A percentile compares a stretch with the other conserved stretches of the same genome.
phyloP scores from a whole-genome alignment of 2,113 vertebrate genomes.

The Monarcha castaneiventris region DNA sequence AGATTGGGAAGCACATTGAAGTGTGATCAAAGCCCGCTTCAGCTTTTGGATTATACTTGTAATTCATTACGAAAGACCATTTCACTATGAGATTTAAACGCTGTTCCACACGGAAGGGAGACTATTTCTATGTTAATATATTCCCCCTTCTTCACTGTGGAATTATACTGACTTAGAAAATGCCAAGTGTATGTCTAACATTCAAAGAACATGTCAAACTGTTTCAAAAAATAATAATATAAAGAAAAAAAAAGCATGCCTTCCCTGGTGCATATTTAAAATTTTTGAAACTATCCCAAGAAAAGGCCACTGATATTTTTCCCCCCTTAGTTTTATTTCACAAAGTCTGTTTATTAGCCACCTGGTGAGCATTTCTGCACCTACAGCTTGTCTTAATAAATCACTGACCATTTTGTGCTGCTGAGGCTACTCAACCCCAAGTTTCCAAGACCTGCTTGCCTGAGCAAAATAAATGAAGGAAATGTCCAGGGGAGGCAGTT shows the following conservation, averaged over 20 bases:
- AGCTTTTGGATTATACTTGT: background rate
- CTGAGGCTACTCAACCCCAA: background rate
- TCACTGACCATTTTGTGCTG: slow-evolving; percentile 36
- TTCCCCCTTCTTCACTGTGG: background rate
- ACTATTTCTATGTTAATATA: background rate
- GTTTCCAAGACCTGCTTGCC: background rate
- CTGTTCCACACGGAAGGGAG: background rate
- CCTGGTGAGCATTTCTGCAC: slow-evolving; percentile 32
- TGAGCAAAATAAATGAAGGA: slow-evolving; percentile 39
- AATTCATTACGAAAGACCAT: background rate
- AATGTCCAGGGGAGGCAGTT: background rate
- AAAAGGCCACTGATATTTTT: background rate
- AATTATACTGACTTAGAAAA: slow-evolving; percentile 37
- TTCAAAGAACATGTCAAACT: background rate
- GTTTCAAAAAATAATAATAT: background rate
- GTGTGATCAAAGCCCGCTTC: background rate
- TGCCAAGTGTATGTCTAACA: slow-evolving; percentile 40
- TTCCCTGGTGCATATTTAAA: slow-evolving; percentile 22
- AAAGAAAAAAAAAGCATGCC: background rate
- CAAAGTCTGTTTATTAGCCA: slow-evolving; percentile 33
- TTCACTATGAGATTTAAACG: background rate
- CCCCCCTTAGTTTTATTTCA: background rate
- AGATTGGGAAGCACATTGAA: background rate
- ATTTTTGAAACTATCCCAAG: slow-evolving; percentile 35
- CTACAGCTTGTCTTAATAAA: slow-evolving; percentile 48